phyloP scores from a whole-genome alignment of 2,888 invertebrate genomes.

The Dolichomitus sp. region DNA sequence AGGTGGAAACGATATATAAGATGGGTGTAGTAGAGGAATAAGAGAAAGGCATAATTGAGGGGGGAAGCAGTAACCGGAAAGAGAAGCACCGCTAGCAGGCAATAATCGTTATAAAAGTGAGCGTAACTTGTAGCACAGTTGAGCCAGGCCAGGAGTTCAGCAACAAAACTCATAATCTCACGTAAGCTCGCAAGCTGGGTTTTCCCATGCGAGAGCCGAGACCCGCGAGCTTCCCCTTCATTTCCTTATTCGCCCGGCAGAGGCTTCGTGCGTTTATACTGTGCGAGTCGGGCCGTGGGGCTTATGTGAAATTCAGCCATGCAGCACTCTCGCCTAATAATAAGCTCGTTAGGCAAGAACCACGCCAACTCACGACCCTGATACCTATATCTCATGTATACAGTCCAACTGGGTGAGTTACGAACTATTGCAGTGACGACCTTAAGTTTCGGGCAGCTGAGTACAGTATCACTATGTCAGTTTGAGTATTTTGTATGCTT shows the following conservation, averaged over 20 bases:
- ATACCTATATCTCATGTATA: conserved; percentile 29
- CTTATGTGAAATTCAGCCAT: conserved; percentile 80
- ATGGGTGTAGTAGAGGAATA: not conserved
- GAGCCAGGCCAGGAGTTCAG: conserved; percentile 78
- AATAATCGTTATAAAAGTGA: conserved; percentile 83
- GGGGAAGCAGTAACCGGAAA: conserved; percentile 44
- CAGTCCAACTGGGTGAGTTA: conserved; percentile 3
- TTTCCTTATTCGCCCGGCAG: conserved; percentile 58
- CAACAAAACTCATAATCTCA: conserved; percentile 85
- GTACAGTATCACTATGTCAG: not conserved
- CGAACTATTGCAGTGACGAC: conserved; percentile 3
- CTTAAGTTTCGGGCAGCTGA: conserved; percentile 1
- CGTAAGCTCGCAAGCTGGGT: conserved; percentile 83
- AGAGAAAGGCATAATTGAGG: conserved; percentile 21
- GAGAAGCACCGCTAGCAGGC: conserved; percentile 69
- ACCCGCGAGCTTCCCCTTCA: conserved; percentile 45
- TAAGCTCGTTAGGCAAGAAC: conserved; percentile 75
- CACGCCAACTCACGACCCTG: conserved; percentile 58
- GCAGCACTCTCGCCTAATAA: conserved; percentile 77
- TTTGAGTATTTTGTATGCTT: not conserved
- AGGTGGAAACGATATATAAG: conserved; percentile 18
- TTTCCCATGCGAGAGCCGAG: conserved; percentile 81
- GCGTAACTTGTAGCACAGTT: conserved; percentile 66
- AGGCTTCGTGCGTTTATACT: conserved; percentile 69
- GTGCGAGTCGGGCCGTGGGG: conserved; percentile 60